Evolutionary conservation across 2,888 invertebrate genomes (phyloP).

Genomic region (Acanthosoma haemorrhoidale): DNA sequence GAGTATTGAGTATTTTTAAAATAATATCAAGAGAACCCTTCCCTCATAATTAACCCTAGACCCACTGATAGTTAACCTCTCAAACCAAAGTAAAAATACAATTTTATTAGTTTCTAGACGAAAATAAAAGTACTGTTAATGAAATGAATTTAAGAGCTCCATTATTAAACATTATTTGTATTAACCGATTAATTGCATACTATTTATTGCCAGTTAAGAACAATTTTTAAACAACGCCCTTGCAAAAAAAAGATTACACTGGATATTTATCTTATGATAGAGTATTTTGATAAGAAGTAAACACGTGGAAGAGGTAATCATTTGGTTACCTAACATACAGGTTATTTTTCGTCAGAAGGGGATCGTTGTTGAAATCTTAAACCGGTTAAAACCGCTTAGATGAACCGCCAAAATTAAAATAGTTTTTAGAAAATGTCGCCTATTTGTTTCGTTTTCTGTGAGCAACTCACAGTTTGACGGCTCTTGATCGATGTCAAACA

Average conservation of each 20-base stretch:
- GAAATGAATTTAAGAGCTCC: too few species aligned
- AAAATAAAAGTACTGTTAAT: too few species aligned
- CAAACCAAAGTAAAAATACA: too few species aligned
- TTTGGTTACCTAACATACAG: background rate
- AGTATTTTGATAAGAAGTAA: background rate
- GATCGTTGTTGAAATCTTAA: background rate
- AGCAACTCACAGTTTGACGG: background rate
- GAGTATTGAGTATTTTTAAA: too few species aligned
- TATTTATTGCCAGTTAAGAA: too few species aligned
- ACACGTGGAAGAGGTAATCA: conserved; percentile 18
- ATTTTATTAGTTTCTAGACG: too few species aligned
- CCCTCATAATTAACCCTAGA: too few species aligned
- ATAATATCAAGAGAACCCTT: too few species aligned
- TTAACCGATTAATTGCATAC: too few species aligned
- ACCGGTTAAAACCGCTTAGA: background rate
- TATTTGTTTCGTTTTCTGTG: background rate
- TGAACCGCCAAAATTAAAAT: background rate
- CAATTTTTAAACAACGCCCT: background rate
- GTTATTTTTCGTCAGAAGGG: background rate
- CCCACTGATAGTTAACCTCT: too few species aligned
- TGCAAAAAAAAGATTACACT: background rate
- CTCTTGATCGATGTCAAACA: background rate
- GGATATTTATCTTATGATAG: background rate
- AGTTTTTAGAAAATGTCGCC: background rate
- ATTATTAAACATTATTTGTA: too few species aligned